Evolutionary conservation across 2,113 vertebrate genomes (phyloP), one percentile per base, ranked within the genome.

Genomic region (Rallus limicola): DNA sequence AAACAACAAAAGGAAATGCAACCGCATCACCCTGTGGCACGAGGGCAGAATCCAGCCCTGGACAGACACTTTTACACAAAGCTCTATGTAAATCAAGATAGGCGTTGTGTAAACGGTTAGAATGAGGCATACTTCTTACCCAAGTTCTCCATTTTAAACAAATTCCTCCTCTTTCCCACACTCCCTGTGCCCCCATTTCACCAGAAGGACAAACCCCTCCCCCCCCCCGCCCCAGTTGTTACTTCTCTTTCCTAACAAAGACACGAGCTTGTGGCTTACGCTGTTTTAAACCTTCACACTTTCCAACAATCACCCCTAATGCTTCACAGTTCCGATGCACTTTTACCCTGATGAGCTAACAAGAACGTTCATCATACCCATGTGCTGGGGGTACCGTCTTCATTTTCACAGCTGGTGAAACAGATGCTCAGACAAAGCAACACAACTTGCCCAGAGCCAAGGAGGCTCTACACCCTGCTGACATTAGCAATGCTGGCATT

Each of bases 371-470:
- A 82, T 87, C 71, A 42, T 40, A 40, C 70, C 67, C 84, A 16
- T 53, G 26, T 5, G 87, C 79, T 42, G 78, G 33, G 50, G 83
- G 59, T 8, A 23, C 81, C 1, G 36, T 16, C 84, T 82, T 64
- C 59, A 52, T 72, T 80, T 85, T 65, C 93, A 94, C 93, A 94
- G 90, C 94, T 92, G 88, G 78, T 13, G 67, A 80, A 87, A 74
- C 84, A 95, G 90, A 92, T 90, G 93, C 82, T 94, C 75, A 34
- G 82, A n/a, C 72, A 76, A 74, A 67, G 59, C 55, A 84, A 2
- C 0, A 0, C n/a, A 69, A 59, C 82, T 31, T 70, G 59, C 79
- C 55, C 25, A 7, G 40, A 92, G 65, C 70, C 46, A 42, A 65
- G 48, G 53, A 71, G 28, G 25, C 36, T 50, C 63, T 64, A 6